phyloP scores from a whole-genome alignment of 2,797 vertebrate species.

The Muraenolepis orangiensis region DNA sequence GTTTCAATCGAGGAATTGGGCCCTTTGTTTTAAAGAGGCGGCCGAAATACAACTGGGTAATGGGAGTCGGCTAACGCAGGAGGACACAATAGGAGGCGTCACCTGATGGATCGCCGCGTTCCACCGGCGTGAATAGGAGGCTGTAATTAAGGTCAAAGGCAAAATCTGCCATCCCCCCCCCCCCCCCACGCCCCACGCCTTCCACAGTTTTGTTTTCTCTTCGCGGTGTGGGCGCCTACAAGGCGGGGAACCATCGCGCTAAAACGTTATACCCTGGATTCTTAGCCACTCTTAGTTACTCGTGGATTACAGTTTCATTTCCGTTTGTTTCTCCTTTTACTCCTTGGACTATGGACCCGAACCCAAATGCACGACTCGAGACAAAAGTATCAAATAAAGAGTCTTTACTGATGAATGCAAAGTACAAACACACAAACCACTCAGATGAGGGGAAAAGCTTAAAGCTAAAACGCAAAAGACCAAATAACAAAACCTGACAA shows the following conservation, averaged over 20 bases:
- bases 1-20: slow-evolving; percentile 37
- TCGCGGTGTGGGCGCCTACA: slow-evolving; percentile 39
- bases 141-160: slow-evolving; percentile 72
- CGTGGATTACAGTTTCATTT: slow-evolving; percentile 47
- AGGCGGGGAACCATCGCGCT: slow-evolving; percentile 47
- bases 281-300: slow-evolving; percentile 43
- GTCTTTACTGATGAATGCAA: too few relatives aligned
- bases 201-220: neutral
- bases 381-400: too few relatives aligned
- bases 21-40: slow-evolving; percentile 49
- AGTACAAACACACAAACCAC: too few relatives aligned
- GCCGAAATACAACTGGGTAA: slow-evolving; percentile 46
- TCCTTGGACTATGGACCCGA: too few relatives aligned
- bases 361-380: too few relatives aligned
- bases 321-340: slow-evolving; percentile 61
- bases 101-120: slow-evolving; percentile 62
- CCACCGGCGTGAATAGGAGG: slow-evolving; percentile 56
- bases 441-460: too few relatives aligned
- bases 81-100: slow-evolving; percentile 58
- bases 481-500: too few relatives aligned
- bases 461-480: too few relatives aligned
- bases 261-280: slow-evolving; percentile 38
- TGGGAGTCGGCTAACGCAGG: slow-evolving; percentile 52
- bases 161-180: too few relatives aligned
- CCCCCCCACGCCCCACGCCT: too few relatives aligned